Evolutionary conservation across 2,797 vertebrate genomes (phyloP).

Genomic region (Chaetophractus vellerosus): DNA sequence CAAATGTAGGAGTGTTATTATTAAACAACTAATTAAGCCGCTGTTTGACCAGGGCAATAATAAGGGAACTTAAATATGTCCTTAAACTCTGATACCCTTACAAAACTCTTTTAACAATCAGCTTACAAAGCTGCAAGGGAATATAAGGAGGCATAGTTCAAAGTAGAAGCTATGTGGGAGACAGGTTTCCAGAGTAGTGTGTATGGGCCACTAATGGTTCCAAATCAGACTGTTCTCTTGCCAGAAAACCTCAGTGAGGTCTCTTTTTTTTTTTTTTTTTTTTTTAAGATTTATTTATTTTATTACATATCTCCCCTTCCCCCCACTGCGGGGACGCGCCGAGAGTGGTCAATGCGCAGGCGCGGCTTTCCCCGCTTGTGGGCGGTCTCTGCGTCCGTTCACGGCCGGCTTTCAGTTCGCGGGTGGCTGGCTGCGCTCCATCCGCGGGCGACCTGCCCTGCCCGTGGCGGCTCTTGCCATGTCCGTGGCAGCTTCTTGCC

Average conservation of each 20-base stretch:
- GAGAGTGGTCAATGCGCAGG: no score
- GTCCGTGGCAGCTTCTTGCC: no score
- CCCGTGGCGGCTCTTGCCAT: no score
- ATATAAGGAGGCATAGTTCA: not conserved
- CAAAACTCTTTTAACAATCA: not conserved
- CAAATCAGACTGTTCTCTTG: not conserved
- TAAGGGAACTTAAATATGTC: not conserved
- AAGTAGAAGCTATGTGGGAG: not conserved
- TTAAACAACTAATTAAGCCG: not conserved
- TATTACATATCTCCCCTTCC: no score
- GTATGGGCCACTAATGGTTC: not conserved
- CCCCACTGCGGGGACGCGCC: no score
- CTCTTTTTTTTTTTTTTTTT: no score
- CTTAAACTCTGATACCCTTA: conserved; percentile 13
- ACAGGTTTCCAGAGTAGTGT: not conserved
- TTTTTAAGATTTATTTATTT: no score
- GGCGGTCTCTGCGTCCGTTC: no score
- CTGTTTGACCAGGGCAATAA: not conserved
- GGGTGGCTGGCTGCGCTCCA: no score
- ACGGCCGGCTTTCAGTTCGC: no score
- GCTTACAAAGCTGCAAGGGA: not conserved
- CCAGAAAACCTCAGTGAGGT: not conserved
- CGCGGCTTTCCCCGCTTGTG: no score
- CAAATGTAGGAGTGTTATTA: not conserved
- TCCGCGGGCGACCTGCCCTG: no score